These are phyloP conservation scores for Xiphydria camelus DNA, from an alignment of 2,888 invertebrate species.

Conservation along the genomic window DNA sequence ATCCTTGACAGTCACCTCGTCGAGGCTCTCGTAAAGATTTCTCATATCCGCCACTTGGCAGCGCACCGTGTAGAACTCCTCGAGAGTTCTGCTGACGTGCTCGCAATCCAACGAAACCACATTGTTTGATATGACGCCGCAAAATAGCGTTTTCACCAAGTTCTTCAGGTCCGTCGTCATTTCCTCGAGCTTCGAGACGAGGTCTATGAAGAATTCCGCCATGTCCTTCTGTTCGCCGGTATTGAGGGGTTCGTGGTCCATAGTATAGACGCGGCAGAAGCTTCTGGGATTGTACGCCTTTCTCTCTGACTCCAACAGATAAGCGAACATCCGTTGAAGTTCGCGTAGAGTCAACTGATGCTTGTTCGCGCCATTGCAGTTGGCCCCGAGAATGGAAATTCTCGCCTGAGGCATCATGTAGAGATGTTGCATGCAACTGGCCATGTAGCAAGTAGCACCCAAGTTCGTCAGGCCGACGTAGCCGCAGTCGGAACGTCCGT, in stretches of 20 bases:
- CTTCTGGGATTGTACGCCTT: conserved; percentile 95
- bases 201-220: conserved; percentile 97
- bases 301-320: conserved; percentile 88
- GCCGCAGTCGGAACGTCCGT: conserved; percentile 90
- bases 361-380: conserved; percentile 72
- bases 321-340: conserved; percentile 94
- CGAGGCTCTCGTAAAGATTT: conserved; percentile 90
- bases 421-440: conserved; percentile 94
- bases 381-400: conserved; percentile 78
- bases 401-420: conserved; percentile 97
- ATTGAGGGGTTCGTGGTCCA: conserved; percentile 95
- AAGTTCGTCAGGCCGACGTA: conserved; percentile 93
- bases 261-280: conserved; percentile 94
- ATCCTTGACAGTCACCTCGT: conserved; percentile 97
- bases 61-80: conserved; percentile 95
- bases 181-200: conserved; percentile 93
- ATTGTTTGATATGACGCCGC: conserved; percentile 92
- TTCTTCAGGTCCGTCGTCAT: conserved; percentile 90
- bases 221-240: conserved; percentile 97
- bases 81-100: conserved; percentile 90
- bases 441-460: conserved; percentile 97
- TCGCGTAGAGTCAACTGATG: conserved; percentile 84
- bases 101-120: conserved; percentile 94
- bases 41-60: conserved; percentile 98
- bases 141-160: conserved; percentile 87